These are phyloP conservation scores for Phrynosoma blainvillii DNA, from an alignment of 2,113 vertebrate genomes.

Conservation along the genomic window DNA sequence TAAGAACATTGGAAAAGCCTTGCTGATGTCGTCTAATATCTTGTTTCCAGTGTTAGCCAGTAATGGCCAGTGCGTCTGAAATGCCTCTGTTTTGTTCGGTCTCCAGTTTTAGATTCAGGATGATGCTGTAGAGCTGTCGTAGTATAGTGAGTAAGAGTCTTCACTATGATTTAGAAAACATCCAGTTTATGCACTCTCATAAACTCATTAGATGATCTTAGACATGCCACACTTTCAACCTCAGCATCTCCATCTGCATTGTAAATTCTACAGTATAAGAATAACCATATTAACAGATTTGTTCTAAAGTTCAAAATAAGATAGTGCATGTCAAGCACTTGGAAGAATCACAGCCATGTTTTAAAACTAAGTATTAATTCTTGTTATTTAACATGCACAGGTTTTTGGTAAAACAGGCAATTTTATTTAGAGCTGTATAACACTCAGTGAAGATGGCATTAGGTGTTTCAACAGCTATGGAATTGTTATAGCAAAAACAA, in stretches of 20 bases:
- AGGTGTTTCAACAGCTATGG: background rate
- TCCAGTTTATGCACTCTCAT: background rate
- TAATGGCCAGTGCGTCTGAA: background rate
- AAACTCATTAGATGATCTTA: background rate
- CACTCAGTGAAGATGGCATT: background rate
- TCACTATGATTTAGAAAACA: background rate
- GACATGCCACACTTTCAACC: background rate
- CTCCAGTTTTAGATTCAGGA: background rate
- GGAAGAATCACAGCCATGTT: background rate
- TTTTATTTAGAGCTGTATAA: background rate
- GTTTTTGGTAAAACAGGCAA: background rate
- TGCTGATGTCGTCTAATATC: background rate
- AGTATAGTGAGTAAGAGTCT: background rate
- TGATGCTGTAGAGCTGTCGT: background rate
- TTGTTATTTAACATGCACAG: background rate
- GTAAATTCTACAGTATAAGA: background rate
- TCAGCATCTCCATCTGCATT: background rate
- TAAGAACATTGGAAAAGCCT: background rate
- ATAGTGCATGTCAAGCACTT: background rate
- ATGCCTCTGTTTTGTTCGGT: background rate
- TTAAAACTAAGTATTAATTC: background rate
- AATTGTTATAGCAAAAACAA: background rate
- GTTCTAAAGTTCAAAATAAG: background rate
- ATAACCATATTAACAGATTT: background rate
- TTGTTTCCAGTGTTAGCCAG: too few species aligned